Percentiles rank a stretch among this genome's conserved stretches.
These are phyloP conservation scores for Danio choprae DNA, from an alignment of 2,797 vertebrate genomes.

Conservation along the genomic window DNA sequence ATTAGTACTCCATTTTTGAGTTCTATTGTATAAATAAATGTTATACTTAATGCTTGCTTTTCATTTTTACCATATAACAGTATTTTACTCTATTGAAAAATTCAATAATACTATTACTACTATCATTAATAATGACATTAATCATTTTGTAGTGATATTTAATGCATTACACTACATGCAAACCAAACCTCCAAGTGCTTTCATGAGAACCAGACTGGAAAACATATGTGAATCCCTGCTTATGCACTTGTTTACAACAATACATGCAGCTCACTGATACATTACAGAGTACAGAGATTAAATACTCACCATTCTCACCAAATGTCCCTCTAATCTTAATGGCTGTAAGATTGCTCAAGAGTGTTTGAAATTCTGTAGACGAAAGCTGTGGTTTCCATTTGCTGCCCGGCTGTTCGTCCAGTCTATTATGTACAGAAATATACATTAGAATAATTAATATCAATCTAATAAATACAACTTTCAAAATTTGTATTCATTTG, in stretches of 20 bases:
- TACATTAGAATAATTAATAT: neutral
- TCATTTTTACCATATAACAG: too few relatives aligned
- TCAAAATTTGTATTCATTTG: neutral
- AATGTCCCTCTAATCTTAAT: conserved; percentile 90
- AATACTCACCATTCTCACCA: conserved; percentile 85
- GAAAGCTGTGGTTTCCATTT: conserved; percentile 88
- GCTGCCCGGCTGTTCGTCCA: conserved; percentile 84
- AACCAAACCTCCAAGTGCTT: too few relatives aligned
- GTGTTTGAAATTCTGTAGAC: conserved; percentile 81
- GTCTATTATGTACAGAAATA: conserved; percentile 67
- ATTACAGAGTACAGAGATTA: neutral
- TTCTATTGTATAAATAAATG: too few relatives aligned
- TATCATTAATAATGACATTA: too few relatives aligned
- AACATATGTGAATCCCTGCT: neutral
- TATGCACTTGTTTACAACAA: neutral
- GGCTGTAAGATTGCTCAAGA: conserved; percentile 90
- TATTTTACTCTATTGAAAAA: too few relatives aligned
- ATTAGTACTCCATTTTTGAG: too few relatives aligned
- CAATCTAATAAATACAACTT: too few relatives aligned
- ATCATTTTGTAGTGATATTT: too few relatives aligned
- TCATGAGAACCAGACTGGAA: too few relatives aligned
- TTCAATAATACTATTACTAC: too few relatives aligned
- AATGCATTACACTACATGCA: too few relatives aligned
- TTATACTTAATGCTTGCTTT: too few relatives aligned
- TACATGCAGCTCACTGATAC: neutral